These are phyloP conservation scores for Podocnemis expansa DNA, from an alignment of 2,113 vertebrate species.

Conservation along the genomic window DNA sequence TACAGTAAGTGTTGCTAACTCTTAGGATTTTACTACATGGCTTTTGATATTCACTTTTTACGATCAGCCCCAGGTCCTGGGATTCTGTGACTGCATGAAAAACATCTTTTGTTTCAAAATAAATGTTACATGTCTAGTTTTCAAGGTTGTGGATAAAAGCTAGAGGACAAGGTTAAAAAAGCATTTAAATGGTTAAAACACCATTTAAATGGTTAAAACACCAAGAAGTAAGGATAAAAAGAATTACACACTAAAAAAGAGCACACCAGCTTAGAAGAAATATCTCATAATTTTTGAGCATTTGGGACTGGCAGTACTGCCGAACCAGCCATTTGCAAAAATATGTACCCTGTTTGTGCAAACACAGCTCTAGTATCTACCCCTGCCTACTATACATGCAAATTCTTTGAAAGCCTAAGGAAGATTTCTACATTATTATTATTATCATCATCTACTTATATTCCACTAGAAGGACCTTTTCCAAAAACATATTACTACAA, in stretches of 20 bases:
- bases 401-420: not conserved
- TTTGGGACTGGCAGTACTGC: accelerated
- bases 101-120: not conserved
- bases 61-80: not conserved
- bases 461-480: not conserved
- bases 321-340: not conserved
- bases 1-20: accelerated
- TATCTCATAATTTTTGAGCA: not conserved
- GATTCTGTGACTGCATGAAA: not conserved
- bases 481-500: not conserved
- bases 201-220: not conserved
- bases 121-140: not conserved
- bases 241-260: not conserved
- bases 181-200: not conserved
- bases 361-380: accelerated
- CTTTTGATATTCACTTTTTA: not conserved
- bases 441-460: accelerated
- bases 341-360: accelerated
- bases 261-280: accelerated
- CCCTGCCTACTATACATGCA: not conserved
- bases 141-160: not conserved
- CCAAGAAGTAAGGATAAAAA: not conserved
- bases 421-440: too few species aligned
- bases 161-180: not conserved
- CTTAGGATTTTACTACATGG: accelerated